Conservation (phyloP, 35 echinoderm and acorn worm genomes). For the Heliocidaris erythrogramma region DNA sequence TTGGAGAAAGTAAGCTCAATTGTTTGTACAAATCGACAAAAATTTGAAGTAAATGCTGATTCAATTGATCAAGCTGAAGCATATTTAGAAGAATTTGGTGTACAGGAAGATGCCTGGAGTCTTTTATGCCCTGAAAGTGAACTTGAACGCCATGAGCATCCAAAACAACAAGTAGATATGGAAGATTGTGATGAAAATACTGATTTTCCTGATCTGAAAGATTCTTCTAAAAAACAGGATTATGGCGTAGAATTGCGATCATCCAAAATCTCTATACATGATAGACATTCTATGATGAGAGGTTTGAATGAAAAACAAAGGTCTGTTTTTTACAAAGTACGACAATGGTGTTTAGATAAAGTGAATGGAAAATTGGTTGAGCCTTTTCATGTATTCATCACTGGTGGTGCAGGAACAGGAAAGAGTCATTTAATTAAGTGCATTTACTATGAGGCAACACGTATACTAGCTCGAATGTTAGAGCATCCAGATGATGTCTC, state of each 20-base stretch:
- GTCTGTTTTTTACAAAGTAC: not conserved
- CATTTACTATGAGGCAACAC: slow-evolving; percentile 60
- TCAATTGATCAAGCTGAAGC: slow-evolving; percentile 42
- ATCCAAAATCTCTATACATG: not conserved
- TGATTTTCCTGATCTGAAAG: slow-evolving; percentile 59
- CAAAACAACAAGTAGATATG: not conserved
- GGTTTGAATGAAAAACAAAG: slow-evolving; percentile 50
- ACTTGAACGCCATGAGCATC: slow-evolving; percentile 44
- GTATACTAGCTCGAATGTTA: slow-evolving; percentile 35
- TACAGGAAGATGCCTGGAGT: slow-evolving; percentile 18
- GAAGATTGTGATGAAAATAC: slow-evolving; percentile 29
- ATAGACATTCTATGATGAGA: slow-evolving; percentile 24
- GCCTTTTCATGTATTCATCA: slow-evolving; percentile 50
- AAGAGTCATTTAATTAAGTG: slow-evolving; percentile 61
- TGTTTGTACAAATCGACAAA: slow-evolving; percentile 36
- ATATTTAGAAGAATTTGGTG: slow-evolving; percentile 9
- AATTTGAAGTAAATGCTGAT: slow-evolving; percentile 37
- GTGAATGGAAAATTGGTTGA: not conserved
- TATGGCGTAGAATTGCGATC: not conserved
- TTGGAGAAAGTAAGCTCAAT: slow-evolving; percentile 21
- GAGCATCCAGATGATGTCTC: slow-evolving; percentile 33
- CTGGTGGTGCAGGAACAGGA: slow-evolving; percentile 62
- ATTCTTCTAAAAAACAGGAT: not conserved
- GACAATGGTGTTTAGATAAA: slow-evolving; percentile 49
- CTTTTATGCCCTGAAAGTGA: slow-evolving; percentile 62